Evolutionary conservation across 1,140 invertebrate genomes (phyloP).

Genomic region (Bombus affinis): DNA sequence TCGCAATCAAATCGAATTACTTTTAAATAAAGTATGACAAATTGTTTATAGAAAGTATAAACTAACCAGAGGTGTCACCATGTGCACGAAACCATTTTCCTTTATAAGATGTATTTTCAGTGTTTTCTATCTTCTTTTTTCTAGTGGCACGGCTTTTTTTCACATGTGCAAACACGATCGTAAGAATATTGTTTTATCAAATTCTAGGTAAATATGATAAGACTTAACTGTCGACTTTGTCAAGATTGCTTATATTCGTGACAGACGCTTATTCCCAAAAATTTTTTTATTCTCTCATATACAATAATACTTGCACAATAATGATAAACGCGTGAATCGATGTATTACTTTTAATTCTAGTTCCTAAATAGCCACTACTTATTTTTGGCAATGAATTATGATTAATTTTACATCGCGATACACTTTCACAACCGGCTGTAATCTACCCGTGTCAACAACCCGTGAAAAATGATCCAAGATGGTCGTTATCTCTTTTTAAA

Average conservation of each 20-base stretch:
- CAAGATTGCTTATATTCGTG: constrained; percentile 51
- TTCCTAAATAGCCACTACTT: constrained; percentile 46
- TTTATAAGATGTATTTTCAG: constrained; percentile 32
- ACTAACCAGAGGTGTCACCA: constrained; percentile 72
- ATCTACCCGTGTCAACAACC: constrained; percentile 75
- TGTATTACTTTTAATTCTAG: constrained; percentile 25
- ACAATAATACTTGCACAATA: constrained; percentile 29
- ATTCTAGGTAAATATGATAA: constrained; percentile 29
- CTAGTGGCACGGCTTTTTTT: not conserved
- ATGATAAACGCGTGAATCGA: not conserved
- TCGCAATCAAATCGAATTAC: constrained; percentile 12
- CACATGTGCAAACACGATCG: constrained; percentile 1
- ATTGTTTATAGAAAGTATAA: constrained; percentile 58
- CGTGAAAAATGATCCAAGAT: constrained; percentile 75
- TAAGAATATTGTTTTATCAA: constrained; percentile 13
- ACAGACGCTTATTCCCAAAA: constrained; percentile 56
- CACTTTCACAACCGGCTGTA: constrained; percentile 74
- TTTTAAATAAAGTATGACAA: constrained; percentile 28
- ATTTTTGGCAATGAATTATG: constrained; percentile 42
- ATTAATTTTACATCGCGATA: constrained; percentile 66
- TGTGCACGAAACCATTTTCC: constrained; percentile 69
- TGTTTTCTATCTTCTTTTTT: constrained; percentile 16
- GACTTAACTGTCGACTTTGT: constrained; percentile 42
- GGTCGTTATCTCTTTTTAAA: constrained; percentile 66
- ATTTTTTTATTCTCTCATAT: constrained; percentile 42